Evolutionary conservation across 2,113 vertebrate species (phyloP), one percentile per base, ranked within the genome.

Genomic region (Eulemur macaco): DNA sequence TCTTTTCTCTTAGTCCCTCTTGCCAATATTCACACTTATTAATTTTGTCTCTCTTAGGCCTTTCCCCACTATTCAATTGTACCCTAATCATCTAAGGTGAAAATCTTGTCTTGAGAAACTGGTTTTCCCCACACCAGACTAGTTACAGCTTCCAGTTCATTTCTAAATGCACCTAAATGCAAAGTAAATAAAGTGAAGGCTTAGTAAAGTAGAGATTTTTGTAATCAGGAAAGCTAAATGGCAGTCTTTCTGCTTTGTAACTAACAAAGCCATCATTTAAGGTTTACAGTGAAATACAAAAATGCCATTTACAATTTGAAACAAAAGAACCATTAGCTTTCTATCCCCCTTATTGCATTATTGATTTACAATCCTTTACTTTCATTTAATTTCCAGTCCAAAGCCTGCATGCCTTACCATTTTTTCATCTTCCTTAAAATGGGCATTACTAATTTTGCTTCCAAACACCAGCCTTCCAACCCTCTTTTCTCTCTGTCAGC

Each of bases 301-400:
- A 93, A 85, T 98, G 93, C 74, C 98, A 97, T 96, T 98, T 97
- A 86, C 86, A 27, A 97, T 98, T 93, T 97, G 97, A 98, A 98
- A 97, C 97, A 95, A 96, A 97, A 89, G 92, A 97, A 94, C 96
- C 95, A 98, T 98, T 98, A 98, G 92, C 90, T 97, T 94, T 96
- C 87, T 97, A 71, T 60, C 63, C 92, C 93, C 94, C 98, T 98
- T 97, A 98, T 95, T 98, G 47, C 39, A 76, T 97, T 98, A 98
- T 97, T 97, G 98, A 98, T 98, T 98, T 96, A 96, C 95, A 98
- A 63, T 97, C 86, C 74, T 97, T 98, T 95, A 88, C 63, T 97
- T 97, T 45, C 91, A 92, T 96, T 97, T 98, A 93, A 97, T 98
- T 97, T 95, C 71, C 78, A 96, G 76, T 60, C 91, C 63, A 84